These are phyloP conservation scores for Helarctos malayanus DNA, from an alignment of 2,797 vertebrate genomes.

Conservation along the genomic window DNA sequence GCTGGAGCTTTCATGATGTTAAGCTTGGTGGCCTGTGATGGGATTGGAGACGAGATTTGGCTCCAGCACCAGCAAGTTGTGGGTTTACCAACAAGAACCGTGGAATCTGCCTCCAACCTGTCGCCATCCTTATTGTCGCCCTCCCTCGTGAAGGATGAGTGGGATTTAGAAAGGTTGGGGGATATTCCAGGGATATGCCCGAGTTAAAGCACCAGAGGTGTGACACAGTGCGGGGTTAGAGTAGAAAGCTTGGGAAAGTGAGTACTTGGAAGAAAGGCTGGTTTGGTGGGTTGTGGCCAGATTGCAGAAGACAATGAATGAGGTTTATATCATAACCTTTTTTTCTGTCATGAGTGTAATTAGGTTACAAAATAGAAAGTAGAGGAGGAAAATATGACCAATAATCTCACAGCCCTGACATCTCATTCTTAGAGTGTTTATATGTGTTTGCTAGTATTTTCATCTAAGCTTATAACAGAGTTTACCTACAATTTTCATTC, in stretches of 20 bases:
- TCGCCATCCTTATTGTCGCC: not conserved
- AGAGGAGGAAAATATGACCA: not conserved
- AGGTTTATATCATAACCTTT: not conserved
- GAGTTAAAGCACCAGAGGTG: not conserved
- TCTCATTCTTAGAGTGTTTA: not conserved
- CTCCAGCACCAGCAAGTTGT: not conserved
- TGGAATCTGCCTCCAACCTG: conserved; percentile 42
- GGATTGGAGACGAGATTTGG: not conserved
- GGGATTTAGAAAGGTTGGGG: not conserved
- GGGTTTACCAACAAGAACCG: not conserved
- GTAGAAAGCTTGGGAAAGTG: not conserved
- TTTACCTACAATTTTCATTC: conserved; percentile 42
- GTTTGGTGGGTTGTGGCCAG: not conserved
- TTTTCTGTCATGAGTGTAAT: not conserved
- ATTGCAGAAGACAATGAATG: conserved; percentile 54
- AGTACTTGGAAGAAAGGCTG: not conserved
- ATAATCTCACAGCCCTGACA: not conserved
- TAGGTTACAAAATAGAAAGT: not conserved
- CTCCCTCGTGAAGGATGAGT: not conserved
- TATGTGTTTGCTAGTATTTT: not conserved
- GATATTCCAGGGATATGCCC: not conserved
- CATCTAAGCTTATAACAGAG: not conserved
- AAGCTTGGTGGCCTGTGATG: not conserved
- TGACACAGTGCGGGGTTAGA: not conserved
- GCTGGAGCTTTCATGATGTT: not conserved